A percentile compares a stretch with the other conserved stretches of the same genome.
Evolutionary conservation across 64 coral and sea anemone species (phyloP).

Genomic region (Astreopora myriophthalma): DNA sequence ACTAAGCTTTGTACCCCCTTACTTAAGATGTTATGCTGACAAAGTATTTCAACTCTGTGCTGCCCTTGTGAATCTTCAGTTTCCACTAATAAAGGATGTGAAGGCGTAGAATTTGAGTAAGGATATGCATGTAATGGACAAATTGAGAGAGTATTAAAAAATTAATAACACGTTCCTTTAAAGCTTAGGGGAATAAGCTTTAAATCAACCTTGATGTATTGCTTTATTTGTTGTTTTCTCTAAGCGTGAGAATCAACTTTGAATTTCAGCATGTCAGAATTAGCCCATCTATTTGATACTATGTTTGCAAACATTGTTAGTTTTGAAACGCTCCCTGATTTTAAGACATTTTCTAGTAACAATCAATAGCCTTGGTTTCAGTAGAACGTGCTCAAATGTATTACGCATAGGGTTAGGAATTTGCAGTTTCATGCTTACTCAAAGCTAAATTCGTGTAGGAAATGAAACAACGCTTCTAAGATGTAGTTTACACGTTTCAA

Average conservation of each 20-base stretch:
- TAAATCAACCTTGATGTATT: not conserved
- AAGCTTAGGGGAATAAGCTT: too few species aligned
- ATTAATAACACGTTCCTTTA: too few species aligned
- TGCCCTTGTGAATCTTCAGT: conserved; percentile 42
- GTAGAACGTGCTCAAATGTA: too few species aligned
- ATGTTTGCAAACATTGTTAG: not conserved
- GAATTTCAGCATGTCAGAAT: not conserved
- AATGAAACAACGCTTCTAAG: too few species aligned
- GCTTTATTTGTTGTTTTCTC: conserved; percentile 3
- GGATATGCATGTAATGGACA: not conserved
- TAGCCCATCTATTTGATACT: not conserved
- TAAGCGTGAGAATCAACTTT: not conserved
- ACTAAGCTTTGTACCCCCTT: conserved; percentile 8
- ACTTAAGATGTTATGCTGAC: conserved; percentile 35
- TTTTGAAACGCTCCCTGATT: too few species aligned
- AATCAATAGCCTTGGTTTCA: too few species aligned
- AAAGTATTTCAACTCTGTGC: conserved; percentile 40
- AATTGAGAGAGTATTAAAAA: too few species aligned
- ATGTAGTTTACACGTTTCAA: too few species aligned
- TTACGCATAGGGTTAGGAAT: too few species aligned
- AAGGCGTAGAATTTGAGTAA: conserved; percentile 34
- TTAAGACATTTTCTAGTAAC: too few species aligned
- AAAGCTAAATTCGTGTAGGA: too few species aligned
- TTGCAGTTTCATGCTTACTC: too few species aligned
- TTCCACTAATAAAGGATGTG: conserved; percentile 58